Conservation (phyloP, 2,113 vertebrate species). For the Nerophis ophidion region DNA sequence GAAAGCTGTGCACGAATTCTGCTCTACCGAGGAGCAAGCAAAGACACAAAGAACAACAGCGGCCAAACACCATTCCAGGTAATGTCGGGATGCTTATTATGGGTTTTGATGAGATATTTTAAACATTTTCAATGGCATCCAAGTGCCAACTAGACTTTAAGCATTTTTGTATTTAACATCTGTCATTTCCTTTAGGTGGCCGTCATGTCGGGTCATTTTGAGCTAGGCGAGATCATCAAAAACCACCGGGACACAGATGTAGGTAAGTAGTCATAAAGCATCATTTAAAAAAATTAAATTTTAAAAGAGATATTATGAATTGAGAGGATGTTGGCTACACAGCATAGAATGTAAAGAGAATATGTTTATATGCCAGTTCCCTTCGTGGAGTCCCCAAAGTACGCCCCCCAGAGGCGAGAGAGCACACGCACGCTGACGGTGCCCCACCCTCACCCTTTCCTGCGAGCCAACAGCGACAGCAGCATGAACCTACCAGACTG, state of each 20-base stretch:
- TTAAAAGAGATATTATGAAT: no score
- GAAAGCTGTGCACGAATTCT: constrained; percentile 87
- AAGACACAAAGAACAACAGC: constrained; percentile 85
- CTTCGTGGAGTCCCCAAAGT: constrained; percentile 88
- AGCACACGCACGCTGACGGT: constrained; percentile 69
- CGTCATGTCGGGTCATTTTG: constrained; percentile 89
- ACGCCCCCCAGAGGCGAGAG: constrained; percentile 79
- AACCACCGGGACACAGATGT: constrained; percentile 84
- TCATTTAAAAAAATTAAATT: no score
- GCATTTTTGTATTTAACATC: neutral
- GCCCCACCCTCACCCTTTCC: constrained; percentile 79
- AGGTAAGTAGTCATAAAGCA: constrained; percentile 67
- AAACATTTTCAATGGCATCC: neutral
- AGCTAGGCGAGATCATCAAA: constrained; percentile 87
- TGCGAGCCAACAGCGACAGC: constrained; percentile 88
- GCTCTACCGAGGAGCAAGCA: constrained; percentile 84
- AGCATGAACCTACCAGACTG: constrained; percentile 87
- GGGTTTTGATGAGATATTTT: neutral
- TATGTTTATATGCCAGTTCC: constrained; percentile 66
- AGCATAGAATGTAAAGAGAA: no score
- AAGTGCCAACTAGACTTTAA: no score
- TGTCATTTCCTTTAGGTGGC: constrained; percentile 73
- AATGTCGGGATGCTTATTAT: neutral
- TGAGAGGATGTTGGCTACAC: no score
- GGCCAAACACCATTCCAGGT: constrained; percentile 91